A percentile compares a stretch with the other conserved stretches of the same genome.
phyloP scores from a whole-genome alignment of 1,140 invertebrate genomes.

The Pollicipes pollicipes region DNA sequence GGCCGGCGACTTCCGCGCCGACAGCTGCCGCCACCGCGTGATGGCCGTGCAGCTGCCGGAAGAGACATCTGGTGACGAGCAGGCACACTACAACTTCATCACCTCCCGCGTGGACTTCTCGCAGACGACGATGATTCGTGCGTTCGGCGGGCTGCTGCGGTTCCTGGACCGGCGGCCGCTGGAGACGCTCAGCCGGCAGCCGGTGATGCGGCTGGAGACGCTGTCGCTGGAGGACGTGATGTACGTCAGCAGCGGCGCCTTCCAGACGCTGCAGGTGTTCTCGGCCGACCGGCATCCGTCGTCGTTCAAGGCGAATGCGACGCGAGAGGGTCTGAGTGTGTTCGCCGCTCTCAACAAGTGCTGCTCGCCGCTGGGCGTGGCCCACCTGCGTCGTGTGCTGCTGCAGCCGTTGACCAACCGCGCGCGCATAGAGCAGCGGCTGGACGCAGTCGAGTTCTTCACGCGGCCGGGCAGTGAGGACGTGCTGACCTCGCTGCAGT shows the following conservation, averaged over 20 bases:
- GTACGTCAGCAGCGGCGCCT: not conserved
- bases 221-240: not conserved
- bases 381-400: not conserved
- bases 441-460: slow-evolving; percentile 2
- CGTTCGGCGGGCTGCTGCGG: slow-evolving; percentile 3
- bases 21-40: slow-evolving; percentile 4
- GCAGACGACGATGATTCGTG: not conserved
- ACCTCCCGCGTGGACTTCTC: not conserved
- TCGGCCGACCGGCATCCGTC: not conserved
- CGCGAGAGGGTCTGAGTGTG: not conserved
- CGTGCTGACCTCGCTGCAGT: not conserved
- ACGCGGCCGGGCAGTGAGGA: not conserved
- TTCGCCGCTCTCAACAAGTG: not conserved
- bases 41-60: not conserved
- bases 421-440: not conserved
- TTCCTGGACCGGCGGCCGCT: slow-evolving; percentile 1
- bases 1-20: slow-evolving; percentile 1
- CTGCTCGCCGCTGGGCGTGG: not conserved
- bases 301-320: not conserved
- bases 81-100: slow-evolving; percentile 2
- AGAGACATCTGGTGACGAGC: not conserved
- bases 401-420: not conserved
- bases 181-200: not conserved
- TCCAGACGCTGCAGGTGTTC: not conserved
- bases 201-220: not conserved